Percentiles rank a stretch among this genome's conserved stretches.
phyloP scores from a whole-genome alignment of 2,797 vertebrate genomes.

The Sebastolobus altivelis region DNA sequence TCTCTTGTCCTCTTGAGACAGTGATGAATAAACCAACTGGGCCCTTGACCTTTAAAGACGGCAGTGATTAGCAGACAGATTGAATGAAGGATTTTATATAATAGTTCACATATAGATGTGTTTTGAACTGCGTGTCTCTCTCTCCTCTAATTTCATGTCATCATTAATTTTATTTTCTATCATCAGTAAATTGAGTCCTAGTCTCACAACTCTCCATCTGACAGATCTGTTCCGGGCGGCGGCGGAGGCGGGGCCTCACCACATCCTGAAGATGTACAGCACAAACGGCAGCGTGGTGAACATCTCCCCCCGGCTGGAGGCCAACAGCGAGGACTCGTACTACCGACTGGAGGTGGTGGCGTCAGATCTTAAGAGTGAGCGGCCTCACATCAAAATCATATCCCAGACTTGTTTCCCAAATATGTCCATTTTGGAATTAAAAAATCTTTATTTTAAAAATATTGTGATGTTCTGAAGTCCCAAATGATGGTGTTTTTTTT shows the following conservation, averaged over 20 bases:
- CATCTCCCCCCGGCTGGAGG: conserved; percentile 71
- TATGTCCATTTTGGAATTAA: no score
- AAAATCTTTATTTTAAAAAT: no score
- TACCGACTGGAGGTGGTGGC: conserved; percentile 79
- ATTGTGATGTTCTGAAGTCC: no score
- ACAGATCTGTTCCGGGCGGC: conserved; percentile 74
- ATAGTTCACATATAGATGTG: neutral
- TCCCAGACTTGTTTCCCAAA: no score
- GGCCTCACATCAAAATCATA: no score
- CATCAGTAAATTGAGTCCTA: no score
- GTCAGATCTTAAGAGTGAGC: conserved; percentile 45
- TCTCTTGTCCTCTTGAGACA: neutral
- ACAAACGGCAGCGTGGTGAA: conserved; percentile 68
- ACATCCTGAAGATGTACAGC: conserved; percentile 80
- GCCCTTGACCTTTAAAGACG: neutral
- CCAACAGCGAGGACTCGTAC: conserved; percentile 61
- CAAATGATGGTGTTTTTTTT: no score
- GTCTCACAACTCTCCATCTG: no score
- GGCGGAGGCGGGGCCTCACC: conserved; percentile 72
- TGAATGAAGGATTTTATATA: neutral
- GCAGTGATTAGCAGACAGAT: neutral
- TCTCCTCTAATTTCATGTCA: neutral
- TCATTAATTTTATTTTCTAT: no score
- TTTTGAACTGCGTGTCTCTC: neutral
- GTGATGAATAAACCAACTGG: conserved; percentile 6